A percentile compares a stretch with the other conserved stretches of the same genome.
Evolutionary conservation across 2,797 vertebrate genomes (phyloP).

Genomic region (Phoebastria nigripes): DNA sequence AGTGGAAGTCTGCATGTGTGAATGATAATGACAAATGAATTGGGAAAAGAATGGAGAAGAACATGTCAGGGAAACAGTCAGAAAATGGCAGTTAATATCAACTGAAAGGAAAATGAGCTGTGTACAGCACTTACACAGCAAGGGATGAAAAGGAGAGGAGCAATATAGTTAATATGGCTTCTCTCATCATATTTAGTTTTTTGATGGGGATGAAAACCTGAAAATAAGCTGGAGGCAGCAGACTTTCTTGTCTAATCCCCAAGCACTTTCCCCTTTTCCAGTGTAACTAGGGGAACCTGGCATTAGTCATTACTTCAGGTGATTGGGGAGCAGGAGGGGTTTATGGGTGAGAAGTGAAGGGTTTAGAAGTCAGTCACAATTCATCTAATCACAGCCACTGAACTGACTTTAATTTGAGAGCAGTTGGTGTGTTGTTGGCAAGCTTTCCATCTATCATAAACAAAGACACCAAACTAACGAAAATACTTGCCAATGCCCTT

Average conservation of each 20-base stretch:
- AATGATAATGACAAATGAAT: neutral
- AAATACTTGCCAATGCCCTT: neutral
- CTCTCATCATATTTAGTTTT: neutral
- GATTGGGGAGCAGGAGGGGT: neutral
- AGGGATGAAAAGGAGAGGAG: neutral
- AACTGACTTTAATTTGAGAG: neutral
- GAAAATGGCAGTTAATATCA: slow-evolving; percentile 5
- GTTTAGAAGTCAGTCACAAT: neutral
- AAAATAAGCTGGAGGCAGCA: slow-evolving; percentile 11
- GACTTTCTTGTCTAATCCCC: neutral
- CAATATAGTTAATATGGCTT: neutral
- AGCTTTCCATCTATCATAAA: slow-evolving; percentile 1
- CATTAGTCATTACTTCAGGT: neutral
- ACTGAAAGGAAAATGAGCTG: slow-evolving; percentile 8
- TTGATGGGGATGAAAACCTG: neutral
- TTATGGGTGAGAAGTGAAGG: neutral
- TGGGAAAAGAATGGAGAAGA: neutral
- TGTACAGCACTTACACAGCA: neutral
- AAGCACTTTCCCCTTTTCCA: neutral
- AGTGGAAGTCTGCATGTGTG: neutral
- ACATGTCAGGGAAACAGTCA: neutral
- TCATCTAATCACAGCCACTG: neutral
- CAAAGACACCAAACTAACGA: neutral
- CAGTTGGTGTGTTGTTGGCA: slow-evolving; percentile 10
- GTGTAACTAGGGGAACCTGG: slow-evolving; percentile 6